Percentiles rank a stretch among this genome's conserved stretches.
phyloP scores from a whole-genome alignment of 2,888 invertebrate genomes.

The Podotricha telesiphe region DNA sequence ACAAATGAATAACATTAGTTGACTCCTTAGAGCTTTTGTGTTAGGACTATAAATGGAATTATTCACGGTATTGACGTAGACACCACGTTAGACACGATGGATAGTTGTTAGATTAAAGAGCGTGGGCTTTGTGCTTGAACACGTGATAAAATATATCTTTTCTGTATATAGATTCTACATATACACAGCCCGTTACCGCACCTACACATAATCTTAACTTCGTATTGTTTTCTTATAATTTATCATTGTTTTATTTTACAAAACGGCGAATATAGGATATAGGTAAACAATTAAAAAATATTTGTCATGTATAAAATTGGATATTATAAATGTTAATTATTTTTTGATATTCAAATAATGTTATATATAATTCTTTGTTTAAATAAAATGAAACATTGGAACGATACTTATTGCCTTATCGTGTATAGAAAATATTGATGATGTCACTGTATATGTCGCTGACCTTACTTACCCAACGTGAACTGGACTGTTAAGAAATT shows the following conservation, averaged over 20 bases:
- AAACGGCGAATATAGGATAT: not conserved
- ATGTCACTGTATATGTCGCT: conserved; percentile 49
- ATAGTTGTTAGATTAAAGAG: conserved; percentile 55
- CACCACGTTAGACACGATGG: conserved; percentile 57
- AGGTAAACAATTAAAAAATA: not conserved
- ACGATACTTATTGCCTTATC: conserved; percentile 12
- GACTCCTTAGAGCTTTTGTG: conserved; percentile 40
- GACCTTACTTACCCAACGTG: conserved; percentile 44
- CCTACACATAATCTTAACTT: conserved; percentile 28
- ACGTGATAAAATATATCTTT: conserved; percentile 56
- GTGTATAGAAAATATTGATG: conserved; percentile 45
- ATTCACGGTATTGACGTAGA: conserved; percentile 63
- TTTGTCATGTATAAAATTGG: not conserved
- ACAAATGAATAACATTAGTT: conserved; percentile 11
- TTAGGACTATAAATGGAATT: conserved; percentile 51
- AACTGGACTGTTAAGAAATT: conserved; percentile 40
- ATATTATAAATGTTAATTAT: not conserved
- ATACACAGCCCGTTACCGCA: conserved; percentile 43
- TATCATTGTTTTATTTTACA: not conserved
- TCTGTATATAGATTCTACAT: conserved; percentile 45
- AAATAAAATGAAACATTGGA: conserved; percentile 8
- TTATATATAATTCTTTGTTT: not conserved
- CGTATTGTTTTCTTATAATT: not conserved
- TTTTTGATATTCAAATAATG: not conserved
- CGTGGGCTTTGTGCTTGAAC: conserved; percentile 59